phyloP scores from a whole-genome alignment of 2,797 vertebrate genomes.

The Parauchenoglanis punctatus region DNA sequence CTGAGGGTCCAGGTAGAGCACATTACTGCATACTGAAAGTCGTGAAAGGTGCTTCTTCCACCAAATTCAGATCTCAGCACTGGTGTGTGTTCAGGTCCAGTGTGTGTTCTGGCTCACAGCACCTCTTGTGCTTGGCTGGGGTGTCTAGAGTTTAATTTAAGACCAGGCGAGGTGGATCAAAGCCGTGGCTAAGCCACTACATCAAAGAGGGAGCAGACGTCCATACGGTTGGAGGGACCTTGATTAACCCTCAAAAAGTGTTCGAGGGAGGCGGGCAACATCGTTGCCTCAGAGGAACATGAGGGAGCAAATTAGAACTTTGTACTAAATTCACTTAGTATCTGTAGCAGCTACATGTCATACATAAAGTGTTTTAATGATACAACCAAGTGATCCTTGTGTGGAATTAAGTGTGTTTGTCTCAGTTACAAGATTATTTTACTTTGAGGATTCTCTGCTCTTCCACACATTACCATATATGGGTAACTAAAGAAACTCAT shows the following conservation, averaged over 20 bases:
- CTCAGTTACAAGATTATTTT: background rate
- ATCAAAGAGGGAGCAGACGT: slow-evolving; percentile 54
- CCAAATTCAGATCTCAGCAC: slow-evolving; percentile 42
- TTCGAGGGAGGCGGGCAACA: slow-evolving; percentile 31
- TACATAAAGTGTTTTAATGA: background rate
- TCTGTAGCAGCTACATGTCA: background rate
- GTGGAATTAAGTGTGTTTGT: slow-evolving; percentile 13
- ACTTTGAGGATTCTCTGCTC: slow-evolving; percentile 11
- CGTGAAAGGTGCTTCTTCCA: slow-evolving; percentile 28
- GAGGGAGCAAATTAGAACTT: slow-evolving; percentile 19
- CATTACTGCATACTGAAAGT: slow-evolving; percentile 23
- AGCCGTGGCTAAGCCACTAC: slow-evolving; percentile 49
- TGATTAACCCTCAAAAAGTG: slow-evolving; percentile 56
- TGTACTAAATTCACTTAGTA: slow-evolving; percentile 1
- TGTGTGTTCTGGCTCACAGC: slow-evolving; percentile 48
- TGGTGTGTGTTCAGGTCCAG: slow-evolving; percentile 43
- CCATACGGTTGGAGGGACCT: slow-evolving; percentile 49
- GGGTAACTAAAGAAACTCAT: slow-evolving; percentile 27
- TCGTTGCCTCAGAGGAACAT: slow-evolving; percentile 13
- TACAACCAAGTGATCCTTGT: background rate
- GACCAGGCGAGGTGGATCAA: slow-evolving; percentile 58
- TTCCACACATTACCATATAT: slow-evolving; percentile 26
- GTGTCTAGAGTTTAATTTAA: slow-evolving; percentile 56
- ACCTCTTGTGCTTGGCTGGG: slow-evolving; percentile 47
- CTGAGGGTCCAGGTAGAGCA: background rate